Evolutionary conservation across 1,140 invertebrate species (phyloP), one percentile per base, ranked within the genome.

Genomic region (Drosophila varians): DNA sequence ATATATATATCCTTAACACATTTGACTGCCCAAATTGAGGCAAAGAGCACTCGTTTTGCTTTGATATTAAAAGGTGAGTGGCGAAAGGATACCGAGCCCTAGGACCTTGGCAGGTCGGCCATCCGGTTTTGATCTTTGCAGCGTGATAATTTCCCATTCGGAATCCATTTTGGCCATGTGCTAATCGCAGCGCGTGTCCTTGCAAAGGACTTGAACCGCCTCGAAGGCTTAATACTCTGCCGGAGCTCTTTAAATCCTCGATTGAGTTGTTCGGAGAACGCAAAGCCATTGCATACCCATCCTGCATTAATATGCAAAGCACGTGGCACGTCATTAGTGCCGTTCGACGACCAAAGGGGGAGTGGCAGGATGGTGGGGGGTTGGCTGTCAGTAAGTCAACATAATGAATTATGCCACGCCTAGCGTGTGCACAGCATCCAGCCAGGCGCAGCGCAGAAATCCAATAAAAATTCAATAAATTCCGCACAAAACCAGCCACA

Each of bases 401-500:
- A 86, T 86, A 86, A 86, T 86, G 82, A 86, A 86, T 86, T 86
- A 87, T 87, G 82, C 82, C 82, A 87, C 82, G 82, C 82, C 82
- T 82, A 86, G 76, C 83, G 77, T 82, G 61, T 61, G 55, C 73
- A 71, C 68, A 86, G 77, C 83, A 82, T 82, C 83, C 82, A 82
- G 52, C 74, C 12, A 49, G 57, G 74, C 57, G 42, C 56, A 49
- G 49, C 60, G 73, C 48, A 87, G 65, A 82, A 88, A 87, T 87
- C 83, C 82, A 87, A 87, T 87, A 87, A 87, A 87, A 87, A 87
- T 87, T 87, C 83, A 87, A 87, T 87, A 87, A 87, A 86, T 86
- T 88, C 83, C 70, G 38, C 77, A 77, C 77, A 86, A 69, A 72
- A 38, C 54, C 61, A 65, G 58, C 28, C 28, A 62, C 60, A 64